A percentile compares a stretch with the other conserved stretches of the same genome.
Conservation (phyloP, 2,113 vertebrate species). For the Gavialis gangeticus region DNA sequence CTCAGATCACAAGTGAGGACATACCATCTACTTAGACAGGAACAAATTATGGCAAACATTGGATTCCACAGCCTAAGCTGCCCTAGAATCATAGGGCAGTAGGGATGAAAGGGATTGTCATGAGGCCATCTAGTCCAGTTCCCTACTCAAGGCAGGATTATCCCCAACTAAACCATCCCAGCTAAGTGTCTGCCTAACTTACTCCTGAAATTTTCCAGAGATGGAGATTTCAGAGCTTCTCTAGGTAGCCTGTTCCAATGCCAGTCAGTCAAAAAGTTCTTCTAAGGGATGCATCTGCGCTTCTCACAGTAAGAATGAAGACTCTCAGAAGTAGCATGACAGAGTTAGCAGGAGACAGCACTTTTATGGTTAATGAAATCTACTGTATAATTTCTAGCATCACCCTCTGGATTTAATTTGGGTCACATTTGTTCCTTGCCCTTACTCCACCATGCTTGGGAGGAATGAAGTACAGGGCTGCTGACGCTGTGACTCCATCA, state of each 20-base stretch:
- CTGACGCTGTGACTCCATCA: neutral
- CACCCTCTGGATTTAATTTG: neutral
- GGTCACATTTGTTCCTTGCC: neutral
- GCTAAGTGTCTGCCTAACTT: too few species aligned
- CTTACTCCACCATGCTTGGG: neutral
- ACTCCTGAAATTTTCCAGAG: too few species aligned
- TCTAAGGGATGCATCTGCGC: neutral
- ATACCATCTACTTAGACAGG: neutral
- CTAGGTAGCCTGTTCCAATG: too few species aligned
- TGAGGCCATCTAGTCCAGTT: too few species aligned
- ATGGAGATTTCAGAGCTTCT: too few species aligned
- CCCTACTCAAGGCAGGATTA: too few species aligned
- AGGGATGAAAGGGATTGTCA: too few species aligned
- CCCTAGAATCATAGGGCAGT: neutral
- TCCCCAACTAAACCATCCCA: too few species aligned
- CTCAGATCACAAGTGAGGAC: neutral
- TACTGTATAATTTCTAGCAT: neutral
- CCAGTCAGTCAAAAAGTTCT: too few species aligned
- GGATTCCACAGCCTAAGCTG: neutral
- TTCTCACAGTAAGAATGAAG: neutral
- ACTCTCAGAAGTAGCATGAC: neutral
- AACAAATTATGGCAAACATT: neutral
- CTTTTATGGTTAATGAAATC: neutral
- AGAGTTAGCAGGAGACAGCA: neutral
- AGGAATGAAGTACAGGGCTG: neutral